These are phyloP conservation scores for Pseudomyrmex concolor DNA, from an alignment of 1,140 invertebrate species.

Conservation along the genomic window DNA sequence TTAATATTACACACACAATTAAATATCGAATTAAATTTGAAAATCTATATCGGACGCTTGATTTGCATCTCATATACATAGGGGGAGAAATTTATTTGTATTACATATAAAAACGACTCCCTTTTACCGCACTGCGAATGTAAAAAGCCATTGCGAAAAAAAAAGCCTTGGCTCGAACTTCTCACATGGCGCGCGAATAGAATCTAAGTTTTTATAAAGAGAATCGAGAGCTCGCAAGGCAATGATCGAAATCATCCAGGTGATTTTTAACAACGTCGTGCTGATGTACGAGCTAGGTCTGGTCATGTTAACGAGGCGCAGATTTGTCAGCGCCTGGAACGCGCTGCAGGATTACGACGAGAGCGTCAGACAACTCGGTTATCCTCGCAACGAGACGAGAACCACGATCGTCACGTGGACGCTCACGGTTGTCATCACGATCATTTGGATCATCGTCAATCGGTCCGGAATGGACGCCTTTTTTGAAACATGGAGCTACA, in stretches of 20 bases:
- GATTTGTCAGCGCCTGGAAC: constrained; percentile 77
- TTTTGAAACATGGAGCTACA: constrained; percentile 69
- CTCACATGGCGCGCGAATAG: neutral
- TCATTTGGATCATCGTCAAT: constrained; percentile 75
- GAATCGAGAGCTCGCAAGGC: neutral
- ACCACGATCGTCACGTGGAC: constrained; percentile 70
- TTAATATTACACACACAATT: too few species aligned
- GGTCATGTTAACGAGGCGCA: constrained; percentile 50
- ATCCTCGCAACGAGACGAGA: constrained; percentile 70
- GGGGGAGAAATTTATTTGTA: too few species aligned
- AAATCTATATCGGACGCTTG: too few species aligned
- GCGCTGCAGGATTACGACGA: constrained; percentile 78
- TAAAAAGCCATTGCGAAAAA: too few species aligned
- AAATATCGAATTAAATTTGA: too few species aligned
- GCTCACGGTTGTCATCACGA: constrained; percentile 40
- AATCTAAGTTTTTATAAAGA: neutral
- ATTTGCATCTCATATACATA: too few species aligned
- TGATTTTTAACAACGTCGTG: constrained; percentile 74
- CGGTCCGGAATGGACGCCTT: constrained; percentile 78
- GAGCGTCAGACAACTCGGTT: constrained; percentile 67
- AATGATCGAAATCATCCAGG: constrained; percentile 61
- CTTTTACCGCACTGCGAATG: too few species aligned
- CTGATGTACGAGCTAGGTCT: constrained; percentile 64
- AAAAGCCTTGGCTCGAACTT: too few species aligned
- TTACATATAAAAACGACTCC: too few species aligned